Percentiles rank a stretch among this genome's conserved stretches.
phyloP scores from a whole-genome alignment of 2,888 invertebrate genomes.

The Chironomus riparius region DNA sequence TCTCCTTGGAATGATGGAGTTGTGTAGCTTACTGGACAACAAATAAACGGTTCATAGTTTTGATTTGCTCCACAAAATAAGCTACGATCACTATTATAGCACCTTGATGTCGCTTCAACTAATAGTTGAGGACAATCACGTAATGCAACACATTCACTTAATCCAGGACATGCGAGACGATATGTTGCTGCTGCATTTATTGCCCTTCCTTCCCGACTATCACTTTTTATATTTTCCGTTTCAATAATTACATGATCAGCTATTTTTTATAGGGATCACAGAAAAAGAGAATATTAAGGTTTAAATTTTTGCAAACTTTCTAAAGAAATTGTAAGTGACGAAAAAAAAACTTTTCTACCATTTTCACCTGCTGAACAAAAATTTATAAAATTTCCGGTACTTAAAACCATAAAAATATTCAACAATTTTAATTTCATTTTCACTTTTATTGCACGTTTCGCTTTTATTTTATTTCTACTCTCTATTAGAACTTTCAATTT shows the following conservation, averaged over 20 bases:
- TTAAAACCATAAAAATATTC: not conserved
- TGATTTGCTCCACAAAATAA: constrained; percentile 40
- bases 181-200: not conserved
- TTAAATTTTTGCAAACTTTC: not conserved
- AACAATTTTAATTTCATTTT: constrained; percentile 14
- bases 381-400: not conserved
- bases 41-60: constrained; percentile 39
- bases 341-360: not conserved
- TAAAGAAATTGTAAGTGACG: not conserved
- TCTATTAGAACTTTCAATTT: not conserved
- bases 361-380: not conserved
- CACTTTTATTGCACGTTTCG: constrained; percentile 6
- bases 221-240: constrained; percentile 15
- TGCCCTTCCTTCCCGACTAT: not conserved
- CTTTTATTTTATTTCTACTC: not conserved
- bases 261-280: not conserved
- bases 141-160: constrained; percentile 39
- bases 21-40: constrained; percentile 34
- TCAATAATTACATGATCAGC: constrained; percentile 14
- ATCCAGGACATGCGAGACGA: constrained; percentile 12
- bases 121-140: constrained; percentile 41
- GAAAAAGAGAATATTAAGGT: too few relatives aligned
- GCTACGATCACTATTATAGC: constrained; percentile 41
- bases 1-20: not conserved
- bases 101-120: constrained; percentile 40